Evolutionary conservation across 2,888 invertebrate genomes (phyloP).

Genomic region (Coelinius sp.): DNA sequence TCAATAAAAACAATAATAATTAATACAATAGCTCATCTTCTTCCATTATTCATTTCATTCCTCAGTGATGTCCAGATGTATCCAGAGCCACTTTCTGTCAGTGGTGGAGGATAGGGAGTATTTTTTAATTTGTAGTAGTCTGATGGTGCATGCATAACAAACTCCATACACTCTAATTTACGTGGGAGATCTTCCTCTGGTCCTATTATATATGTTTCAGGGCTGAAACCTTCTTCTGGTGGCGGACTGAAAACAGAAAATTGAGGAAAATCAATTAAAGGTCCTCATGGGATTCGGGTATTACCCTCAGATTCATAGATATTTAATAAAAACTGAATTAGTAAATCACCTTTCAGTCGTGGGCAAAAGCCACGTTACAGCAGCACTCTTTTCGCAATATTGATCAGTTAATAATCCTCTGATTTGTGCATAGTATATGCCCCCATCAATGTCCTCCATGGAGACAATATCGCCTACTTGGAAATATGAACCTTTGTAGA

Average conservation of each 20-base stretch:
- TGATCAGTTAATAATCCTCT: conserved; percentile 91
- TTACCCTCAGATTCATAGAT: background rate
- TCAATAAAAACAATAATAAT: conserved; percentile 14
- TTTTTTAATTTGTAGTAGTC: conserved; percentile 87
- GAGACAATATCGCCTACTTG: conserved; percentile 94
- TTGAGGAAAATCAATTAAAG: too few relatives aligned
- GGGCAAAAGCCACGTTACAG: conserved; percentile 92
- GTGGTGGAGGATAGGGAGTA: conserved; percentile 81
- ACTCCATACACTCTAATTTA: conserved; percentile 88
- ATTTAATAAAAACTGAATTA: background rate
- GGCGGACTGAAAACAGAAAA: conserved; percentile 74
- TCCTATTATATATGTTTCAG: conserved; percentile 90
- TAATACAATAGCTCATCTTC: conserved; percentile 15
- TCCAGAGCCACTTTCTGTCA: conserved; percentile 61
- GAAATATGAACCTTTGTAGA: conserved; percentile 85
- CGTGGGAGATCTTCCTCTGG: conserved; percentile 93
- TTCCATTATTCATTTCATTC: conserved; percentile 54
- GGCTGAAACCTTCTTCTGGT: conserved; percentile 85
- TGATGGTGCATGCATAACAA: conserved; percentile 94
- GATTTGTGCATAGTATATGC: conserved; percentile 90
- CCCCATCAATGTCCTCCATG: conserved; percentile 82
- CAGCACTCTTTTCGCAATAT: conserved; percentile 94
- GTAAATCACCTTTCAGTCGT: conserved; percentile 76
- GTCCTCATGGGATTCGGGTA: background rate
- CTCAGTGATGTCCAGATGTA: conserved; percentile 67